Percentiles rank a stretch among this genome's conserved stretches.
phyloP scores from a whole-genome alignment of 2,888 invertebrate species.

The Petrolisthes cinctipes region DNA sequence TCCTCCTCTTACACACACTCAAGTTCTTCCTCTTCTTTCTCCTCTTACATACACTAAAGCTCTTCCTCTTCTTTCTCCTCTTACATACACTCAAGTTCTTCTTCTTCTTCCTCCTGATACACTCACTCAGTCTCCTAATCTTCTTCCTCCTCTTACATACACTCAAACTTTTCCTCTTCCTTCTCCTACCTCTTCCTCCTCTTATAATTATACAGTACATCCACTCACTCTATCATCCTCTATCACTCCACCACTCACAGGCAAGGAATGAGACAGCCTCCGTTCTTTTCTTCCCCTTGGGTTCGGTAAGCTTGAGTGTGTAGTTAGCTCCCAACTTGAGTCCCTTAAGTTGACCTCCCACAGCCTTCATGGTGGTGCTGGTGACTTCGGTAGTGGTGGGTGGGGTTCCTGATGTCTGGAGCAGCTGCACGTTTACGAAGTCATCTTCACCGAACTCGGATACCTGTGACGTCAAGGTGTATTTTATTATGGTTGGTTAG shows the following conservation, averaged over 20 bases:
- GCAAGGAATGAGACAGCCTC: constrained; percentile 30
- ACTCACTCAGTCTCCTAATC: neutral
- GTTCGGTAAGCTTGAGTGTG: constrained; percentile 22
- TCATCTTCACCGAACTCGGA: constrained; percentile 50
- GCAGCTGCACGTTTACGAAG: constrained; percentile 20
- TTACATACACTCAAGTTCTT: too few relatives aligned
- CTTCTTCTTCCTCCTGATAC: neutral
- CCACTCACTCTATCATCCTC: neutral
- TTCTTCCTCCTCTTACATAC: neutral
- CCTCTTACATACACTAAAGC: too few relatives aligned
- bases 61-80: neutral
- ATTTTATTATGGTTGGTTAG: too few relatives aligned
- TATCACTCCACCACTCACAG: constrained; percentile 16
- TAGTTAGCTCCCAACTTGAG: constrained; percentile 43
- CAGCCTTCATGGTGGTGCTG: neutral
- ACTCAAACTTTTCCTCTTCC: neutral
- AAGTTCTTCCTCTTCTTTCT: neutral
- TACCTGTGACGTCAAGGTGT: constrained; percentile 21
- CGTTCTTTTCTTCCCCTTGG: neutral
- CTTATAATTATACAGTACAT: too few relatives aligned
- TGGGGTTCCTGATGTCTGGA: neutral
- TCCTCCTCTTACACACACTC: neutral
- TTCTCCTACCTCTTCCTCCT: neutral
- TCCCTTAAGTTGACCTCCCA: constrained; percentile 7
- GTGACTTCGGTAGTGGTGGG: neutral